These are phyloP conservation scores for Holacanthella duospinosa DNA, from an alignment of 2,888 invertebrate species.

Conservation along the genomic window DNA sequence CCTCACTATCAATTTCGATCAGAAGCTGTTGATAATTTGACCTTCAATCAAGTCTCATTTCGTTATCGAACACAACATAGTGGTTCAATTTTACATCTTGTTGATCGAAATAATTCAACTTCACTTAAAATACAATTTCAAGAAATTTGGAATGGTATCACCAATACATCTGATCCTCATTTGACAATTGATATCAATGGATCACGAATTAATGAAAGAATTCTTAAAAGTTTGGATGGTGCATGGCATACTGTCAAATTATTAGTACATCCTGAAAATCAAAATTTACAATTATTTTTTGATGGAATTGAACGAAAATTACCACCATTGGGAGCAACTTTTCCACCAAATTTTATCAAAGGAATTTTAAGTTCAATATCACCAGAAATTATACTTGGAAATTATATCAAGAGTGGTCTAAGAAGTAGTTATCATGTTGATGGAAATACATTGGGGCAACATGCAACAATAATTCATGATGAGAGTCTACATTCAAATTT, in stretches of 20 bases:
- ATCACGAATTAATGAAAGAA: constrained; percentile 12
- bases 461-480: constrained; percentile 12
- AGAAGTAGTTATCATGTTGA: constrained; percentile 17
- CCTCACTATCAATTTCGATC: constrained; percentile 50
- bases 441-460: not conserved
- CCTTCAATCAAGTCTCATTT: constrained; percentile 25
- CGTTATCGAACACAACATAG: constrained; percentile 20
- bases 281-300: constrained; percentile 17
- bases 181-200: constrained; percentile 49
- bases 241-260: constrained; percentile 38
- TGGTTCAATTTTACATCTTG: constrained; percentile 27
- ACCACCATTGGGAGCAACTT: not conserved
- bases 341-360: constrained; percentile 18
- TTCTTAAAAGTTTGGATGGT: constrained; percentile 33
- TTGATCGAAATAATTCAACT: constrained; percentile 61
- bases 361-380: constrained; percentile 15
- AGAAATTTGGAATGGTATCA: constrained; percentile 1
- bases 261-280: constrained; percentile 14
- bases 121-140: constrained; percentile 38
- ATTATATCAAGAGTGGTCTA: constrained; percentile 16
- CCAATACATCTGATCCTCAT: constrained; percentile 42
- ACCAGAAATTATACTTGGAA: constrained; percentile 27
- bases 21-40: constrained; percentile 18
- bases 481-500: constrained; percentile 23
- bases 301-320: constrained; percentile 14